phyloP scores from a whole-genome alignment of 2,113 vertebrate species.

The Macrotus californicus region DNA sequence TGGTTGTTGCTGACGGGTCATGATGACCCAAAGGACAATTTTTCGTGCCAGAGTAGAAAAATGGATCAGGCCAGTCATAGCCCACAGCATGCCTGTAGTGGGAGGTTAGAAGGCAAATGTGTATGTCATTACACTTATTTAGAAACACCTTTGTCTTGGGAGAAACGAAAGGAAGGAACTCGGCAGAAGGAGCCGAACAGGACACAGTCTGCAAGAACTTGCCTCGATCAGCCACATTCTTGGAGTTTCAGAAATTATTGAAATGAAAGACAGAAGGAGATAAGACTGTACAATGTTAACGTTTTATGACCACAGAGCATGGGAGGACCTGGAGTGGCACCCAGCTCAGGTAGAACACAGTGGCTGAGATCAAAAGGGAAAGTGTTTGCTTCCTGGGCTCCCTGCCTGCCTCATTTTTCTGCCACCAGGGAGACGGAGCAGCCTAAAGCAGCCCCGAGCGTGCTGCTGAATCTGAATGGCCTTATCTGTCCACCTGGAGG shows the following conservation, averaged over 20 bases:
- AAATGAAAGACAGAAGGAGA: not conserved
- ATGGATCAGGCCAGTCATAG: not conserved
- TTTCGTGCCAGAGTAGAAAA: not conserved
- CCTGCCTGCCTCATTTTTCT: not conserved
- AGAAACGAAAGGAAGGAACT: not conserved
- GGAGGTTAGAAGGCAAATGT: not conserved
- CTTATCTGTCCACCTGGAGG: not conserved
- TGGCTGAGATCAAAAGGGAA: not conserved
- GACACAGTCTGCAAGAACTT: accelerated
- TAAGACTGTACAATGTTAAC: not conserved
- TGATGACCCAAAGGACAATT: not conserved
- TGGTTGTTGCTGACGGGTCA: not conserved
- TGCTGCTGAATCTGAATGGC: not conserved
- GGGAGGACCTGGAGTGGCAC: not conserved
- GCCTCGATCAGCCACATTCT: not conserved
- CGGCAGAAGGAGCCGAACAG: not conserved
- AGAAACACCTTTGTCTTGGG: not conserved
- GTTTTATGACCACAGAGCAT: not conserved
- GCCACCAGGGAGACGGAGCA: not conserved
- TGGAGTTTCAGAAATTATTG: not conserved
- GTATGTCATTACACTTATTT: accelerated
- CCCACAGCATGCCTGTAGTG: too few relatives aligned
- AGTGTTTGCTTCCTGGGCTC: not conserved
- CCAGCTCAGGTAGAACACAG: not conserved
- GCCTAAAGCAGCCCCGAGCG: not conserved